A percentile compares a stretch with the other conserved stretches of the same genome.
These are phyloP conservation scores for Epistrophe eligans DNA, from an alignment of 2,888 invertebrate genomes.

Conservation along the genomic window DNA sequence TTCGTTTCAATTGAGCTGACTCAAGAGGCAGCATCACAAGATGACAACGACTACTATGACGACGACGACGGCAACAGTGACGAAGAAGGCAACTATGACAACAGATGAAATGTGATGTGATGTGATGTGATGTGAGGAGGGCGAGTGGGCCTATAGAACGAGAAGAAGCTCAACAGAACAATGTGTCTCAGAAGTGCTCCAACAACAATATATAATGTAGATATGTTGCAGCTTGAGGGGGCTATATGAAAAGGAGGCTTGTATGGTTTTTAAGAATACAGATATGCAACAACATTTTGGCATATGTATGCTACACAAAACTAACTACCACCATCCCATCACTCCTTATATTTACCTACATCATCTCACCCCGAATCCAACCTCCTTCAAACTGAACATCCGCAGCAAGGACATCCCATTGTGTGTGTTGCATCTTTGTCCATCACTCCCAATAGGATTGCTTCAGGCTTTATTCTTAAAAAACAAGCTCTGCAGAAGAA, in stretches of 20 bases:
- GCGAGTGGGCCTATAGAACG: conserved; percentile 4
- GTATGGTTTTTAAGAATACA: conserved; percentile 34
- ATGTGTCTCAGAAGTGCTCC: conserved; percentile 59
- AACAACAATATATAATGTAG: conserved; percentile 34
- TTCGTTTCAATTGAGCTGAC: conserved; percentile 71
- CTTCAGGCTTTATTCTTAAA: conserved; percentile 57
- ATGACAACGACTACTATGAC: conserved; percentile 29
- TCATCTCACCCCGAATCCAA: conserved; percentile 19
- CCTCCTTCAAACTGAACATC: conserved; percentile 54
- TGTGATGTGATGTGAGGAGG: not conserved
- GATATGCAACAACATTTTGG: conserved; percentile 65
- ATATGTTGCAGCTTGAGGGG: not conserved
- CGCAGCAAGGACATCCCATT: conserved; percentile 68
- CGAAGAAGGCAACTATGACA: conserved; percentile 19
- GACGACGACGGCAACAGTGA: conserved; percentile 13
- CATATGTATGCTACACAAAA: conserved; percentile 56
- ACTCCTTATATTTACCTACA: not conserved
- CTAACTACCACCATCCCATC: conserved; percentile 34
- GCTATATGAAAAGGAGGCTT: conserved; percentile 21
- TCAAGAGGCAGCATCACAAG: conserved; percentile 44
- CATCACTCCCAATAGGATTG: conserved; percentile 62
- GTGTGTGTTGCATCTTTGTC: conserved; percentile 61
- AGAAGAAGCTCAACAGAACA: conserved; percentile 62
- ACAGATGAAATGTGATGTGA: conserved; percentile 9
- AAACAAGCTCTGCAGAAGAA: conserved; percentile 47